Percentiles rank a stretch among this genome's conserved stretches.
Evolutionary conservation across 1,140 invertebrate species (phyloP).

Genomic region (Mya arenaria): DNA sequence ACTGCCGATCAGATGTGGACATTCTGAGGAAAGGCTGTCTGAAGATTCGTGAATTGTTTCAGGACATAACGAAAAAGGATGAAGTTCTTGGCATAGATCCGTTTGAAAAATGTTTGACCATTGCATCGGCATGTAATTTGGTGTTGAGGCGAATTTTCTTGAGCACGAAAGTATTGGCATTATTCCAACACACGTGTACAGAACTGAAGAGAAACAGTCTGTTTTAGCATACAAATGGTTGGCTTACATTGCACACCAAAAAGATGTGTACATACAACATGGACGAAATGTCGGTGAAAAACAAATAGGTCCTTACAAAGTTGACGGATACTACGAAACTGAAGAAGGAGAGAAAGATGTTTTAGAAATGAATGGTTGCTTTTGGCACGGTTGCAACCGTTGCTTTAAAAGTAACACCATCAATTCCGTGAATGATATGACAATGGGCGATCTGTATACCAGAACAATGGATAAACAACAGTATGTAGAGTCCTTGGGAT

Average conservation of each 20-base stretch:
- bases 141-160: constrained; percentile 31
- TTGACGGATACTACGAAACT: constrained; percentile 36
- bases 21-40: constrained; percentile 22
- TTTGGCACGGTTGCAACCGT: constrained; percentile 58
- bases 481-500: constrained; percentile 3
- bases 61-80: constrained; percentile 14
- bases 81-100: constrained; percentile 19
- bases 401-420: constrained; percentile 17
- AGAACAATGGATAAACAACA: constrained; percentile 11
- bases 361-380: constrained; percentile 57
- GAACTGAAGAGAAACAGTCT: neutral
- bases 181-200: constrained; percentile 16
- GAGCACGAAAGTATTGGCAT: neutral
- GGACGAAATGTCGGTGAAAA: constrained; percentile 34
- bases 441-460: constrained; percentile 47
- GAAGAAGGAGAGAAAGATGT: neutral
- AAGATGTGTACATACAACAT: constrained; percentile 34
- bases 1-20: constrained; percentile 50
- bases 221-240: neutral
- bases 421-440: constrained; percentile 6
- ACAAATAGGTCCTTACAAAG: constrained; percentile 3
- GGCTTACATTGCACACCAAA: constrained; percentile 1
- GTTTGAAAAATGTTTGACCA: constrained; percentile 18
- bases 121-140: constrained; percentile 9
- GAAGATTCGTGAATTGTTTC: constrained; percentile 1